phyloP scores from a whole-genome alignment of 2,113 vertebrate species.

The Panurus biarmicus region DNA sequence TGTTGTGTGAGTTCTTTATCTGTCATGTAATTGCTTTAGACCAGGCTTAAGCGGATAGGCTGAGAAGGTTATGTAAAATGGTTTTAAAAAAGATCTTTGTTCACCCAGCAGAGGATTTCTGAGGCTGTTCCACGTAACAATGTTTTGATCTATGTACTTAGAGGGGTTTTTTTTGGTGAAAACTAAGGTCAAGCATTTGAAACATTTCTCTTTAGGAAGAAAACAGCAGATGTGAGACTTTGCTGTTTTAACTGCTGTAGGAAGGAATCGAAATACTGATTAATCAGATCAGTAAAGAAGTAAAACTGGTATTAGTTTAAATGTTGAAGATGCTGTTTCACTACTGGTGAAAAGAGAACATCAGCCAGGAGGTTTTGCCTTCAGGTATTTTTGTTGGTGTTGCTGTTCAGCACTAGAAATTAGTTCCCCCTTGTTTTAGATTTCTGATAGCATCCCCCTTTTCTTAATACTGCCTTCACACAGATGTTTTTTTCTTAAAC shows the following conservation, averaged over 20 bases:
- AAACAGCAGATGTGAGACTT: not conserved
- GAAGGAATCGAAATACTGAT: not conserved
- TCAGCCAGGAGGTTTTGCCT: not conserved
- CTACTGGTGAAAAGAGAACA: not conserved
- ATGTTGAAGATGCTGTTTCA: not conserved
- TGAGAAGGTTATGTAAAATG: not conserved
- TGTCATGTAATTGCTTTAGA: not conserved
- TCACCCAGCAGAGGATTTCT: not conserved
- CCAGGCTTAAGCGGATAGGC: not conserved
- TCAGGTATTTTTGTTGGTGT: not conserved
- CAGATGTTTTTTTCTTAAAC: no score
- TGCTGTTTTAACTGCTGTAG: not conserved
- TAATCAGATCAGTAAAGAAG: not conserved
- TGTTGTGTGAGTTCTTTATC: not conserved
- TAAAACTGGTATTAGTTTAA: not conserved
- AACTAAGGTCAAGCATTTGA: not conserved
- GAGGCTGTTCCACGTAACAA: not conserved
- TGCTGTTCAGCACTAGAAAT: not conserved
- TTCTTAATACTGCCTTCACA: no score
- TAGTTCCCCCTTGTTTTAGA: fast-evolving
- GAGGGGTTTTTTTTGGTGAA: not conserved
- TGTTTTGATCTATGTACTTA: not conserved
- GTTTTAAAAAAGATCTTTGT: not conserved
- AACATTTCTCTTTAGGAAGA: not conserved
- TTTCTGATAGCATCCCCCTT: not conserved